Base-by-base conservation (phyloP, 2,113 vertebrate species). In the Falco punctatus region DNA sequence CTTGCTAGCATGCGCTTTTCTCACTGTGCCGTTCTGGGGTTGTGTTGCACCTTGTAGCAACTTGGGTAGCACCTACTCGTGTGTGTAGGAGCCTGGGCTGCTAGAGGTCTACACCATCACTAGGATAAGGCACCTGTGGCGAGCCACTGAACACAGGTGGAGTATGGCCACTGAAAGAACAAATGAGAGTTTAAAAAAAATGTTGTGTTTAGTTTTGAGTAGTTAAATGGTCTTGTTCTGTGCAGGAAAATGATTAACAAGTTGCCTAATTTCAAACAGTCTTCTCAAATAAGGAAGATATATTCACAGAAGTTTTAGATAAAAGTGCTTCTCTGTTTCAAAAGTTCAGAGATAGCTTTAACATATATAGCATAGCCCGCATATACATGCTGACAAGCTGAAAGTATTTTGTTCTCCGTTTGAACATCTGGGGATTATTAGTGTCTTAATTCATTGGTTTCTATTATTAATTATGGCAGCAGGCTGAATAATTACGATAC, bases 381-480 rank as follows among this genome's bases (percentile, higher is more conserved):
- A 89, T 75, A 96, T 95, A 96, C 93, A 44, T 97, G 97, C 98
- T 98, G 97, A 98, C 94, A 74, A 90, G 78, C 95, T 88, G 91
- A 38, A 95, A 98, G 97, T 96, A 90, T 95, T 98, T 94, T 97
- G 67, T 97, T 95, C 94, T 94, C 94, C 94, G 40, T 95, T 94
- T 75, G 97, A 98, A 97, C 98, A 97, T 98, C 98, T 98, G 98
- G 96, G 73, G 90, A 88, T 82, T 98, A 98, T 98, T 98, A 97
- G 96, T 90, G 91, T 94, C 97, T 98, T 97, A 97, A 96, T 97
- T 98, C 97, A 95, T 83, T 93, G 57, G 92, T 92, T 97, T 97
- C 96, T 96, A 95, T 97, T 98, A 98, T 97, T 98, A 98, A 98
- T 98, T 94, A 92, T 88, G 86, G 95, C 92, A 94, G 86, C 90